Base-by-base conservation (phyloP, 2,113 vertebrate species). In the Gasterosteus aculeatus region DNA sequence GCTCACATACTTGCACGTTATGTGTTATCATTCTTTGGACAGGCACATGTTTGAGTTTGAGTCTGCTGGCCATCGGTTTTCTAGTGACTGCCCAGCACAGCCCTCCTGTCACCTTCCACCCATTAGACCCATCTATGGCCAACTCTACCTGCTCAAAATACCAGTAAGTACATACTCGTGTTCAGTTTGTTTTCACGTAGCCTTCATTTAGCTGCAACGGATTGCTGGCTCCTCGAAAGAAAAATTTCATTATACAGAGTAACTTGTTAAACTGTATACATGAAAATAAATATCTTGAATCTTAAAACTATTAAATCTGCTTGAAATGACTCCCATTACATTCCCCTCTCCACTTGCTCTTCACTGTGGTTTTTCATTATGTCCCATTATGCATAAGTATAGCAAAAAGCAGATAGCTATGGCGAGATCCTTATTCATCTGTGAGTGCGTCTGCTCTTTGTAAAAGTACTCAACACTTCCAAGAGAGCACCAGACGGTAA, bases 31-130 rank as follows among this genome's bases (percentile, higher is more conserved):
- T 26, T 53, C 12, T 44, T 39, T 16, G 6, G 1, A 65, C 84
- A 99, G 98, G 98, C 59, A 99, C 98, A 10, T 92, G 92, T 57
- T 72, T 97, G 75, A 97, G 98, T 58, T 94, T 99, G 78, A 80
- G 94, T 87, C 84, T 99, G 85, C 92, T 99, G 84, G 97, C 95
- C 63, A 81, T 94, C 22, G 98, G 97, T 63, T 99, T 99, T 91
- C 94, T 99, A 79, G 91, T 98, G 0, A 96, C 98, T 4, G 96
- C 98, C 61, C 96, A 97, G 87, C 93, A 96, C 87, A 97, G 96
- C 11, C 98, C 98, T 78, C 94, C 92, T 19, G 88, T 99, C 88
- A 97, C 95, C 64, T 91, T 97, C 80, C 95, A 95, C 80, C 94
- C 96, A 10, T 61, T 91, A 57, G 92, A 95, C 90, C 96, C 96